phyloP scores from a whole-genome alignment of 2,888 invertebrate species.

The Amiota minor region DNA sequence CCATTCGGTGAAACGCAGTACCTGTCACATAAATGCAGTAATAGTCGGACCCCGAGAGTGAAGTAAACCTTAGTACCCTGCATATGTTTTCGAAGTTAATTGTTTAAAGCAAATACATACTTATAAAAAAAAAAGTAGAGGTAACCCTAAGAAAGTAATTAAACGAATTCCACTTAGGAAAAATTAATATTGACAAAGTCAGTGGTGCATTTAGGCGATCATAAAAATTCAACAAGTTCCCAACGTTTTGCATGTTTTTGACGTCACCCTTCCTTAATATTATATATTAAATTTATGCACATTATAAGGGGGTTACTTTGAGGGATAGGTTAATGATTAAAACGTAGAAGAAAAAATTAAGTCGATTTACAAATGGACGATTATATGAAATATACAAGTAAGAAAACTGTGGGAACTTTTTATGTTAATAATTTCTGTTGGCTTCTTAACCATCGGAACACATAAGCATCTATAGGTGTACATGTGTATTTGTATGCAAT shows the following conservation, averaged over 20 bases:
- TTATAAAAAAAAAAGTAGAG: neutral
- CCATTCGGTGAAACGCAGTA: too few relatives aligned
- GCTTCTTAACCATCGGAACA: conserved; percentile 43
- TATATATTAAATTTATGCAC: too few relatives aligned
- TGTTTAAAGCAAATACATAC: too few relatives aligned
- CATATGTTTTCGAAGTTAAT: too few relatives aligned
- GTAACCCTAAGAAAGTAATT: neutral
- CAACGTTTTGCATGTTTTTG: conserved; percentile 5
- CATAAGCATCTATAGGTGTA: neutral
- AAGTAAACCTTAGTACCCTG: too few relatives aligned
- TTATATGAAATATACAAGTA: conserved; percentile 35
- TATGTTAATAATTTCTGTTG: conserved; percentile 65
- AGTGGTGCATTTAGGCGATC: conserved; percentile 19
- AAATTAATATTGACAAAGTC: neutral
- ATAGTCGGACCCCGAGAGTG: too few relatives aligned
- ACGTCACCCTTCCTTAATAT: neutral
- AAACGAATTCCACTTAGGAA: neutral
- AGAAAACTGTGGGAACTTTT: conserved; percentile 67
- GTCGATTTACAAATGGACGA: neutral
- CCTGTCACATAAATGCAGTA: too few relatives aligned
- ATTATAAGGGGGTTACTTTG: too few relatives aligned
- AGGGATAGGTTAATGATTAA: too few relatives aligned
- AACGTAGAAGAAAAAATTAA: too few relatives aligned
- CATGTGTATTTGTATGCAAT: conserved; percentile 7
- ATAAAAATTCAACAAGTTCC: conserved; percentile 25